Conservation (phyloP, 2,113 vertebrate genomes). For the Dasyurus viverrinus region DNA sequence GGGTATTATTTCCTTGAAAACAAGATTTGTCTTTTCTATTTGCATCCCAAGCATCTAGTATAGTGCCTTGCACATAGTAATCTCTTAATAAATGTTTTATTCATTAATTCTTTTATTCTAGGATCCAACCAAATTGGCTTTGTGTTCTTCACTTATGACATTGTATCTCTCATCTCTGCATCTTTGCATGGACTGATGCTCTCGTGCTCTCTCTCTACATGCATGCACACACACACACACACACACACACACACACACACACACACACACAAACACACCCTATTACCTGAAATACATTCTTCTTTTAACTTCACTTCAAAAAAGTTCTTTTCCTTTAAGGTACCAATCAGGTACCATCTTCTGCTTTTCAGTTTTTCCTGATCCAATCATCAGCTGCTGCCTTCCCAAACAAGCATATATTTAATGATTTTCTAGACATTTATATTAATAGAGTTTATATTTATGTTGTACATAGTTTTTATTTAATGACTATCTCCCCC, state of each 20-base stretch:
- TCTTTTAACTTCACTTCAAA: not conserved
- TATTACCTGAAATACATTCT: not conserved
- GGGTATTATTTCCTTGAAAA: not conserved
- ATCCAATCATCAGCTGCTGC: not conserved
- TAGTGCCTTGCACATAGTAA: not conserved
- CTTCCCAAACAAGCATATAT: not conserved
- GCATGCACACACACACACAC: too few species aligned
- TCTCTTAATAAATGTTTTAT: not conserved
- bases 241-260: too few species aligned
- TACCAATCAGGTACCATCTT: not conserved
- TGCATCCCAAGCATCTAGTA: not conserved
- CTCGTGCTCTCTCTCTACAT: fast-evolving
- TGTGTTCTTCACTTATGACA: not conserved
- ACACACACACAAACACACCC: too few species aligned
- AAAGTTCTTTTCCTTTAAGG: not conserved
- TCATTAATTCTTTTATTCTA: not conserved
- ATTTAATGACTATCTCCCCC: not conserved
- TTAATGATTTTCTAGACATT: not conserved
- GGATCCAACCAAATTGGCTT: not conserved
- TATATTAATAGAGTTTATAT: not conserved
- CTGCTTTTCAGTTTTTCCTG: not conserved
- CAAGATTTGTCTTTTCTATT: not conserved
- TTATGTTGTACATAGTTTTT: not conserved
- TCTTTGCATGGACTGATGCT: not conserved
- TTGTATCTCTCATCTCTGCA: not conserved